Evolutionary conservation across 1,140 invertebrate species (phyloP), one percentile per base, ranked within the genome.

Genomic region (Listronotus oregonensis): DNA sequence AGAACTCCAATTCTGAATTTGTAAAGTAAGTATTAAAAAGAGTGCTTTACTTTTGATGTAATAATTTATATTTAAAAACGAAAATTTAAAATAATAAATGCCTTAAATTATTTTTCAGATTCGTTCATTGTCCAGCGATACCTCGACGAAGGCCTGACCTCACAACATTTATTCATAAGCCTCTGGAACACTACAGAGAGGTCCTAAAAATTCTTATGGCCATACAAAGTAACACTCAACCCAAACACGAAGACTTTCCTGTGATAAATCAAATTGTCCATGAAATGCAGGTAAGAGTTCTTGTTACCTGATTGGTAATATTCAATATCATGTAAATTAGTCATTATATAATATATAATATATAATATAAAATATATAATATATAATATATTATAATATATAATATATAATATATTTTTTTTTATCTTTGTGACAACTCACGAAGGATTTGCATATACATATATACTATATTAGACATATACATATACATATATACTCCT

Each of bases 71-170:
- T 40, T 17, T 17, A 18, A 42, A 3, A 3, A 42, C 40, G 3
- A 1, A 42, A 42, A n/a, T n/a, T n/a, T n/a, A n/a, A n/a, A n/a
- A n/a, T n/a, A n/a, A n/a, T n/a, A n/a, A n/a, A n/a, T n/a, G n/a
- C n/a, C n/a, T n/a, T n/a, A n/a, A n/a, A n/a, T 31, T 31, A 0
- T 32, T 14, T n/a, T 46, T 88, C 18, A 84, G 88, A 39, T 85
- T 92, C 69, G 86, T 90, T 56, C 89, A 87, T 34, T 89, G 90
- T 70, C 91, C 91, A 3, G 84, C 89, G 2, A 89, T 93, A 69
- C 90, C 90, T 3, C 81, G 89, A 63, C 83, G 88, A 75, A 84
- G 89, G 52, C 91, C 91, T n/a, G 91, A 93, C 76, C 85, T 93
- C 44, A 92, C 90, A 0, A 87, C 89, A 6, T 85, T 93, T 52